These are phyloP conservation scores for Thaumatotibia leucotreta DNA, from an alignment of 1,140 invertebrate species.

Conservation along the genomic window DNA sequence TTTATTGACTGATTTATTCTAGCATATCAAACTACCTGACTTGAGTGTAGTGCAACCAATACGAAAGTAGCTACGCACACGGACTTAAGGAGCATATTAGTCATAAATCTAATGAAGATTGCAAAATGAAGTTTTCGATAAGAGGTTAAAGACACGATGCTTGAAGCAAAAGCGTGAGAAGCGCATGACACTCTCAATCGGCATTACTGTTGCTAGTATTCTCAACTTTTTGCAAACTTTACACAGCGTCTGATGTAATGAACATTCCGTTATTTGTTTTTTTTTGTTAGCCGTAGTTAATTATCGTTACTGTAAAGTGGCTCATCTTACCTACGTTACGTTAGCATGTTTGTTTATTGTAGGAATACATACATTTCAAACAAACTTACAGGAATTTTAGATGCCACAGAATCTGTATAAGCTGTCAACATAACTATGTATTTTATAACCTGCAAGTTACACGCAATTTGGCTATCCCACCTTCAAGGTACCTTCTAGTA, in stretches of 20 bases:
- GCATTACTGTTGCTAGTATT: constrained; percentile 17
- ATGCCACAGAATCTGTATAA: no score
- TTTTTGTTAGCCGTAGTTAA: neutral
- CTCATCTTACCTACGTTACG: constrained; percentile 22
- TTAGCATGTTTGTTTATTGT: no score
- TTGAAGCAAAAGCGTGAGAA: constrained; percentile 49
- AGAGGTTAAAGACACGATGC: constrained; percentile 36
- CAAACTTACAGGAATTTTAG: no score
- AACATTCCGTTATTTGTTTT: constrained; percentile 36
- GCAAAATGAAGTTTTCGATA: constrained; percentile 33
- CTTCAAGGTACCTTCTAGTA: no score
- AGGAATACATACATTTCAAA: no score
- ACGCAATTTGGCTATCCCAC: no score
- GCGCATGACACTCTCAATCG: constrained; percentile 37
- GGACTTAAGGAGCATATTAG: neutral
- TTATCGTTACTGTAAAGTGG: constrained; percentile 24
- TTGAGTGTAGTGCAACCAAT: no score
- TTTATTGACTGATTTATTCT: no score
- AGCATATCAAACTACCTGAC: no score
- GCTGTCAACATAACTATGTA: no score
- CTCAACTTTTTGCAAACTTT: constrained; percentile 30
- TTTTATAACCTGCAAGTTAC: no score
- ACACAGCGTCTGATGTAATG: constrained; percentile 27
- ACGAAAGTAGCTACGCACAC: neutral
- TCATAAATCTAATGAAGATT: neutral